Conservation (phyloP, 2,888 invertebrate genomes). For the Adelphocoris suturalis region DNA sequence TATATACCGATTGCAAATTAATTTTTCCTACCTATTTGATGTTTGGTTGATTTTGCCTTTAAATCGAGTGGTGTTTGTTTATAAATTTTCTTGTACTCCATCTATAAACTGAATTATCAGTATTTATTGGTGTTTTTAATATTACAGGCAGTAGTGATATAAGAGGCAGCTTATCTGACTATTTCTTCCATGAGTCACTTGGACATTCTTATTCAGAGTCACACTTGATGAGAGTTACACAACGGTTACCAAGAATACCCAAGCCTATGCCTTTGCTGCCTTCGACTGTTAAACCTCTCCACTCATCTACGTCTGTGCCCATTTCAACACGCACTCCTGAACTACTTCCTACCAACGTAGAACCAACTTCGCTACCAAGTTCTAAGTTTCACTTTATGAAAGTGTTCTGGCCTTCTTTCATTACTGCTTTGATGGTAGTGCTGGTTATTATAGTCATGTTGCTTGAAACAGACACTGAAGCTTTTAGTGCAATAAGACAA, state of each 20-base stretch:
- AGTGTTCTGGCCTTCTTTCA: conserved; percentile 88
- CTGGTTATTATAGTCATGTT: conserved; percentile 85
- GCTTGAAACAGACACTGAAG: conserved; percentile 88
- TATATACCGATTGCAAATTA: too few species aligned
- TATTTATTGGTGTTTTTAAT: not conserved
- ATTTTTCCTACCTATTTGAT: too few species aligned
- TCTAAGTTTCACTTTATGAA: conserved; percentile 84
- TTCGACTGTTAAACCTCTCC: conserved; percentile 45
- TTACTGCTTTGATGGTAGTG: conserved; percentile 86
- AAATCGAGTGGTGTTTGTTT: too few species aligned
- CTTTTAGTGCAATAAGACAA: conserved; percentile 85
- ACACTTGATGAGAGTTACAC: conserved; percentile 81
- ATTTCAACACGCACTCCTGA: conserved; percentile 74
- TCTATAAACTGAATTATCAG: too few species aligned
- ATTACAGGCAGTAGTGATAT: conserved; percentile 60
- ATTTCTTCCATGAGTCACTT: conserved; percentile 87
- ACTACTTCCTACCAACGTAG: conserved; percentile 71
- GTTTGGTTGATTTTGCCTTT: too few species aligned
- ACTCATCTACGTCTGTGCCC: conserved; percentile 77
- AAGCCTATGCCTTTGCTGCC: conserved; percentile 78
- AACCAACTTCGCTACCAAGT: conserved; percentile 77
- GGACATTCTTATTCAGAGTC: conserved; percentile 91
- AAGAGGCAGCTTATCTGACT: conserved; percentile 81
- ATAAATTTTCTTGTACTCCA: too few species aligned
- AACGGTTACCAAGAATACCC: conserved; percentile 80